Conservation (phyloP, 1,140 invertebrate genomes). For the Euglossa dilemma region DNA sequence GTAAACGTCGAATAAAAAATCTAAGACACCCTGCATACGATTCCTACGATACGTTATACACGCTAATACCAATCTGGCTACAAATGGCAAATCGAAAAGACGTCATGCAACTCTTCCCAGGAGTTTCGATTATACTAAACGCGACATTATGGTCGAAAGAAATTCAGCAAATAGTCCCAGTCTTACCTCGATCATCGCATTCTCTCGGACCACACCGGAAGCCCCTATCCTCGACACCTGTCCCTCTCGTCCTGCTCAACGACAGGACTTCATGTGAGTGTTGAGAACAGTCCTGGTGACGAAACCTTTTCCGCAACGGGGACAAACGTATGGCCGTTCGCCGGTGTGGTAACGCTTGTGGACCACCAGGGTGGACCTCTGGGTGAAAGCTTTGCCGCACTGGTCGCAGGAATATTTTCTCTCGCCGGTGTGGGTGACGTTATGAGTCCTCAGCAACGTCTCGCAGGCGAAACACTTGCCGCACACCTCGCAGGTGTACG, state of each 20-base stretch:
- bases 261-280: constrained; percentile 83
- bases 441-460: constrained; percentile 74
- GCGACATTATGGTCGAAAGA: not conserved
- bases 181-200: not conserved
- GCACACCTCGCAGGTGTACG: constrained; percentile 69
- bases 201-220: not conserved
- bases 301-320: constrained; percentile 86
- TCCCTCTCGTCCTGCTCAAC: not conserved
- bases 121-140: no score
- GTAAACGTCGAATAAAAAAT: no score
- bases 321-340: constrained; percentile 89
- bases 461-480: constrained; percentile 64
- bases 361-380: constrained; percentile 89
- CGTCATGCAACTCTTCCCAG: no score
- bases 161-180: not conserved
- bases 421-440: constrained; percentile 81
- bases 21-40: no score
- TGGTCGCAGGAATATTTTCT: constrained; percentile 78
- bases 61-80: no score
- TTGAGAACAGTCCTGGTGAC: constrained; percentile 86
- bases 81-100: no score
- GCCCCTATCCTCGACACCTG: not conserved
- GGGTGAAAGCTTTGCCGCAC: constrained; percentile 86
- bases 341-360: constrained; percentile 91
- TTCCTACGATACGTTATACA: no score